These are phyloP conservation scores for Cephus sareptanus DNA, from an alignment of 2,888 invertebrate genomes.

Conservation along the genomic window DNA sequence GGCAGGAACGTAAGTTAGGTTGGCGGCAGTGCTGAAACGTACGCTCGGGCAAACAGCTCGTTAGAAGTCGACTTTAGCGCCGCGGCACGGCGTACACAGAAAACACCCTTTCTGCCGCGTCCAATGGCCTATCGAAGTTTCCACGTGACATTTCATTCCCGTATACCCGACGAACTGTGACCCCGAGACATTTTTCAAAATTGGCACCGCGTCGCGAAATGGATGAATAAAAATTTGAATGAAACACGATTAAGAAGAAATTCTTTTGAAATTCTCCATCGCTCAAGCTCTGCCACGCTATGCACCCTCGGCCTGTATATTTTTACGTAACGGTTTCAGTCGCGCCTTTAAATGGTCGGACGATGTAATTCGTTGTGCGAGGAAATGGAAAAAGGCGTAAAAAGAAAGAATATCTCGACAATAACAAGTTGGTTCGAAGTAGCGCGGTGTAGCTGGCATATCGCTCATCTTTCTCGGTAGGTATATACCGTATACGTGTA, in stretches of 20 bases:
- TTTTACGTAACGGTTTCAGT: background rate
- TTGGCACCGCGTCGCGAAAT: background rate
- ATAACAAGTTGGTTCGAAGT: background rate
- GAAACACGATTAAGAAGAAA: background rate
- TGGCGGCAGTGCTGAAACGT: slow-evolving; percentile 27
- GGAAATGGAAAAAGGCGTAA: background rate
- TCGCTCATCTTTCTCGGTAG: slow-evolving; percentile 1
- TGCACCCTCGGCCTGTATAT: background rate
- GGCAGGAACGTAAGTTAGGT: slow-evolving; percentile 22
- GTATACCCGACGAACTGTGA: background rate
- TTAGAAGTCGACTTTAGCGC: slow-evolving; percentile 38
- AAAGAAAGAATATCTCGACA: background rate
- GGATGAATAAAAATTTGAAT: background rate
- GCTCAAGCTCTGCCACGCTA: background rate
- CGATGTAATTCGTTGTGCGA: background rate
- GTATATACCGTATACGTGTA: background rate
- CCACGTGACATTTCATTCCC: slow-evolving; percentile 4
- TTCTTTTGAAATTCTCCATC: background rate
- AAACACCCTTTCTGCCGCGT: slow-evolving; percentile 14
- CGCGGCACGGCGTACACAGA: background rate
- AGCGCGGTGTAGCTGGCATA: background rate
- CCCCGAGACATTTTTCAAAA: background rate
- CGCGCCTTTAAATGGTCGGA: background rate
- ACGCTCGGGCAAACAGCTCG: slow-evolving; percentile 38
- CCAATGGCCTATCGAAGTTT: slow-evolving; percentile 33